Base-by-base conservation (phyloP, 2,797 vertebrate genomes). In the Remorina albescens region DNA sequence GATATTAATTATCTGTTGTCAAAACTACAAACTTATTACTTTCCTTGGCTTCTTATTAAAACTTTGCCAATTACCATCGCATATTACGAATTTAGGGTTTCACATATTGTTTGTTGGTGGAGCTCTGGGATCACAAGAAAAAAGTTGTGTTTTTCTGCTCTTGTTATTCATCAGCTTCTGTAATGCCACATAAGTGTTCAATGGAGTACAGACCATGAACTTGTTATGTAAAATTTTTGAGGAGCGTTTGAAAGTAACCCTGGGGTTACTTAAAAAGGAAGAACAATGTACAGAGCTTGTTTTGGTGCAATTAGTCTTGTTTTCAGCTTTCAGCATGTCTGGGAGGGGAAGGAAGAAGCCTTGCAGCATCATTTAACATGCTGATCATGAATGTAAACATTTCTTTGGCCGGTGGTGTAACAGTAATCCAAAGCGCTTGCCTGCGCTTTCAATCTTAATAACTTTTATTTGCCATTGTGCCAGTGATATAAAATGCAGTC, bases 231-330 rank as follows among this genome's bases (percentile, higher is more conserved):
- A 69, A 60, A 32, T 67, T 75, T 57, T 50, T 6, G 13, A 59
- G 62, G 71, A 72, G 70, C 13, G 46, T 79, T 82, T 67, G 44
- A 77, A 66, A 37, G 65, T 65, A 74, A 62, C 70, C 42, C 44
- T 71, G 76, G 72, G 70, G 88, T 85, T 77, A 76, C 78, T 86
- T 81, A 39, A 71, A 84, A 87, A 85, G 76, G 80, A 87, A 85
- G 80, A 88, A 88, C 79, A 81, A 82, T 84, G n/a, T n/a, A 69
- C 81, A 34, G 49, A 70, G 79, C 72, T 88, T 91, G 69, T 83
- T 87, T 90, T 89, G 90, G 85, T 78, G 71, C 68, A 69, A 23
- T 32, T 60, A 6, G 23, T 71, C 23, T 51, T 51, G 69, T 85
- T 82, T 81, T 84, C 49, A 79, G 68, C 74, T 71, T 60, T 80